These are phyloP conservation scores for Hydraecia micacea DNA, from an alignment of 2,888 invertebrate genomes.

Conservation along the genomic window DNA sequence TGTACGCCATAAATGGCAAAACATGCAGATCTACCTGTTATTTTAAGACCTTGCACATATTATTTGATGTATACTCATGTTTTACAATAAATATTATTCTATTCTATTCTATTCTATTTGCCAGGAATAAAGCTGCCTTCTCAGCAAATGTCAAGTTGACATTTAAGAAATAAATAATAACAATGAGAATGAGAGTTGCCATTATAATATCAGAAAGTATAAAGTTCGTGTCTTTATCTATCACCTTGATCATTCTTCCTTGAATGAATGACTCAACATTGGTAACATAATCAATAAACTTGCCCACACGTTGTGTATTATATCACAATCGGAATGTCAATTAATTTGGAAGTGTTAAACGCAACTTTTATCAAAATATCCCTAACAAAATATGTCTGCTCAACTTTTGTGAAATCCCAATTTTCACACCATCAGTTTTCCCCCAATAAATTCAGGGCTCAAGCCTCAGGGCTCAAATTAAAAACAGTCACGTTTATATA, in stretches of 20 bases:
- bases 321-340: background rate
- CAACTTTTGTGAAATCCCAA: conserved; percentile 17
- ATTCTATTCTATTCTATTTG: no score
- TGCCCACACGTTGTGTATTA: background rate
- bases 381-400: background rate
- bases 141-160: background rate
- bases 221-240: conserved; percentile 12
- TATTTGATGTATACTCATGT: no score
- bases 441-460: conserved; percentile 17
- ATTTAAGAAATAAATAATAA: background rate
- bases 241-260: conserved; percentile 41
- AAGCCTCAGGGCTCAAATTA: conserved; percentile 33
- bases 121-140: background rate
- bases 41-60: no score
- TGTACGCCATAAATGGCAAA: no score
- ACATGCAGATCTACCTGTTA: no score
- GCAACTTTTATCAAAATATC: background rate
- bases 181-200: background rate
- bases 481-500: conserved; percentile 41
- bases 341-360: background rate
- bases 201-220: background rate
- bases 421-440: conserved; percentile 39
- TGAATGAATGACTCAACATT: conserved; percentile 21
- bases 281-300: background rate
- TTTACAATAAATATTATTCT: no score